A percentile compares a stretch with the other conserved stretches of the same genome.
phyloP scores from a whole-genome alignment of 2,113 vertebrate species.

The Phrynosoma blainvillii region DNA sequence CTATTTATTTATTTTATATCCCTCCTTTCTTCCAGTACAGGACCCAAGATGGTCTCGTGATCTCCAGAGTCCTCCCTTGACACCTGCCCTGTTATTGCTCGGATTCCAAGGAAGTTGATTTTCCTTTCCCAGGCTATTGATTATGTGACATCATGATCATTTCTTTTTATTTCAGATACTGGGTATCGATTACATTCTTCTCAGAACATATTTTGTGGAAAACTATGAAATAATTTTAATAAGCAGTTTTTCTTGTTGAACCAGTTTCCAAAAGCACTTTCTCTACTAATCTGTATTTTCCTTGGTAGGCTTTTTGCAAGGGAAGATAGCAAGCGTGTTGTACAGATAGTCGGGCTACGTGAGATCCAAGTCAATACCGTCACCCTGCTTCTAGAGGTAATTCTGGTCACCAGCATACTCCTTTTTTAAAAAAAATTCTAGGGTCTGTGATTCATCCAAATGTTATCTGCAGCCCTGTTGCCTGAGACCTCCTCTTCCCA shows the following conservation, averaged over 20 bases:
- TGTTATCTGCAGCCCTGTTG: neutral
- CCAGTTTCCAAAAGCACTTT: neutral
- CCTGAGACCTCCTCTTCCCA: neutral
- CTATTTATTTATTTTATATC: no score
- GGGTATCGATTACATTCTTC: neutral
- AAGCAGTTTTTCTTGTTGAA: neutral
- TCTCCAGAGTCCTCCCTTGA: neutral
- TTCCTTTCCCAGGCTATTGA: neutral
- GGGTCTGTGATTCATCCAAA: neutral
- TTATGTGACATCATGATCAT: no score
- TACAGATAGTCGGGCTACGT: slow-evolving; percentile 87
- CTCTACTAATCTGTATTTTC: slow-evolving; percentile 18
- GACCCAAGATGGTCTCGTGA: no score
- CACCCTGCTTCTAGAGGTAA: slow-evolving; percentile 87
- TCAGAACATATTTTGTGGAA: neutral
- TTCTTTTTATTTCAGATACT: neutral
- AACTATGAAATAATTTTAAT: neutral
- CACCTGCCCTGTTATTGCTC: no score
- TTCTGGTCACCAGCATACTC: neutral
- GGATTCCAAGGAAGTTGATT: neutral
- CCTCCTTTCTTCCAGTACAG: no score
- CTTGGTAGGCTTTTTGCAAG: slow-evolving; percentile 85
- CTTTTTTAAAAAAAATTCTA: neutral
- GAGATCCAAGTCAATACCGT: slow-evolving; percentile 85
- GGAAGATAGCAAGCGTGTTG: slow-evolving; percentile 86